Base-by-base conservation (phyloP, 1,140 invertebrate genomes). In the Ptiloglossa arizonensis region DNA sequence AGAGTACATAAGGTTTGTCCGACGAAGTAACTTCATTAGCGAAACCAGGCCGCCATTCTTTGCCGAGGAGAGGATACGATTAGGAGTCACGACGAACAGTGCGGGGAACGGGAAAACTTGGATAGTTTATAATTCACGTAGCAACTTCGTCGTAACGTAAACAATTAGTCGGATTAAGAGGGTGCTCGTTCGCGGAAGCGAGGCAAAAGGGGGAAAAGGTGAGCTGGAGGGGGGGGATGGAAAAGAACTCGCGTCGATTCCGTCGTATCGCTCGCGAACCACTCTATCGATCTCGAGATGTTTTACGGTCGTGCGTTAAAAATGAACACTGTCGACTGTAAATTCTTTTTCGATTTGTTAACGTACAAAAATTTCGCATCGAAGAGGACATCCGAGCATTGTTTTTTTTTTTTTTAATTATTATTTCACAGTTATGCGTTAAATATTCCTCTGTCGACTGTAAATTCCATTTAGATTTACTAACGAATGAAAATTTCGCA, bases 131-230 rank as follows among this genome's bases (percentile, higher is more conserved):
- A 90, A 89, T 90, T 91, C 85, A 80, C 81, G 83, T 79, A 71
- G 84, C 73, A 88, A 89, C 76, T 91, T 90, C 76, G 78, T 71
- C 88, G 84, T 86, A 89, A 90, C 87, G 87, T 90, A 89, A 91
- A 91, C 88, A 90, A 91, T 91, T 91, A 91, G 85, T 86, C 76
- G 82, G 81, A 90, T 92, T 91, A 89, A 88, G 84, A 81, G 83
- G 63, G 59, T 79, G 68, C 52, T 72, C 72, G 57, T 80, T 74
- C 57, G 71, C 50, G 48, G 59, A 32, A 70, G 48, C 22, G 29
- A 32, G 54, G 44, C n/a, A 68, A 60, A 24, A 15, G 17, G 24
- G n/a, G 62, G 41, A 13, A 41, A 8, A 11, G n/a, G n/a, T n/a
- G n/a, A n/a, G n/a, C n/a, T 0, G 46, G 46, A 35, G 38, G 38